These are phyloP conservation scores for Ailuropoda melanoleuca DNA, from an alignment of 2,113 vertebrate species.

Conservation along the genomic window DNA sequence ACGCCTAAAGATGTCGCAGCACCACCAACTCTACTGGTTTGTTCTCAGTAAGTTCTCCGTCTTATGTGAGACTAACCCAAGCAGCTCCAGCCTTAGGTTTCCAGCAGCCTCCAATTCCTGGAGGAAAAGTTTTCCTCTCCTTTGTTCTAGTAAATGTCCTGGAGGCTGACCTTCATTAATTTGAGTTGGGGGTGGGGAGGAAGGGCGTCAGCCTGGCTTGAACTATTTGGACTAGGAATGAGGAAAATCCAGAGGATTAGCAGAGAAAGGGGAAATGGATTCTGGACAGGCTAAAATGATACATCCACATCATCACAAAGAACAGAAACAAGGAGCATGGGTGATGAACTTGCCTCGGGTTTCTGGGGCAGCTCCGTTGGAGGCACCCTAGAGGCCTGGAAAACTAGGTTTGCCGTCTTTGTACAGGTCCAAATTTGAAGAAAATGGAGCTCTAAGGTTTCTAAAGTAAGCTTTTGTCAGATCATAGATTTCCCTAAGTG, in stretches of 20 bases:
- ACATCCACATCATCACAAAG: not conserved
- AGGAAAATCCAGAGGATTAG: not conserved
- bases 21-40: not conserved
- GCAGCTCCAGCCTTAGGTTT: not conserved
- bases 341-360: not conserved
- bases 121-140: not conserved
- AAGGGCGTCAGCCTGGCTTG: not conserved
- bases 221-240: not conserved
- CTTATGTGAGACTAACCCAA: not conserved
- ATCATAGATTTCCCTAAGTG: not conserved
- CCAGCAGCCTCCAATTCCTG: not conserved
- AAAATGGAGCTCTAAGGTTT: not conserved
- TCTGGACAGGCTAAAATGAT: not conserved
- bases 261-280: not conserved
- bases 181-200: not conserved
- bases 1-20: not conserved
- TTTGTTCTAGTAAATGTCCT: not conserved
- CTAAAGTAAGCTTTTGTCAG: not conserved
- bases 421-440: not conserved
- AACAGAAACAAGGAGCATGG: not conserved
- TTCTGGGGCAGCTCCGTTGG: conserved; percentile 3
- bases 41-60: not conserved
- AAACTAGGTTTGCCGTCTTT: not conserved
- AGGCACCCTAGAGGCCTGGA: not conserved
- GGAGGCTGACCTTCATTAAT: not conserved